Percentiles rank a stretch among this genome's conserved stretches.
Conservation (phyloP, 2,113 vertebrate genomes). For the Entosphenus tridentatus region DNA sequence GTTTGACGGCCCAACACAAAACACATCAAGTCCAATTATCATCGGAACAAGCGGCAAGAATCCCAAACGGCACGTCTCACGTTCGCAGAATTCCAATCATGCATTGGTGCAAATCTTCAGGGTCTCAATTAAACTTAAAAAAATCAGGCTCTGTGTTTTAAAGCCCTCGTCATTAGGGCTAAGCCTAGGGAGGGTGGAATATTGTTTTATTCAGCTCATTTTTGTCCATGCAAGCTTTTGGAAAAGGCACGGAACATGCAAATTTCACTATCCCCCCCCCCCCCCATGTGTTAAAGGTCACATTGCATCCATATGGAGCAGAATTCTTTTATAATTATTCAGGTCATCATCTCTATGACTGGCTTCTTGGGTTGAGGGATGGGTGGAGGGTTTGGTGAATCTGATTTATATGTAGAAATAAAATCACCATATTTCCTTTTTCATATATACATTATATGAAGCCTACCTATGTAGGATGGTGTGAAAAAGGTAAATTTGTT, state of each 20-base stretch:
- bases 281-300: constrained; percentile 2
- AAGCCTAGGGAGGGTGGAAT: constrained; percentile 3
- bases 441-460: neutral
- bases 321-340: constrained; percentile 3
- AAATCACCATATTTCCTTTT: constrained; percentile 6
- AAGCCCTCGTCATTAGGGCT: constrained; percentile 5
- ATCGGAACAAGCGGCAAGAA: constrained; percentile 3
- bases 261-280: neutral
- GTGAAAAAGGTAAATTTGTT: no score
- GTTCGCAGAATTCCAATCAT: constrained; percentile 5
- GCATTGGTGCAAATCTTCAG: constrained; percentile 2
- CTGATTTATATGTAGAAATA: constrained; percentile 3
- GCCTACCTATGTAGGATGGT: no score
- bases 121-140: constrained; percentile 6
- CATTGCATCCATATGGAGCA: constrained; percentile 4
- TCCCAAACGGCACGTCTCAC: constrained; percentile 3
- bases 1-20: constrained; percentile 6
- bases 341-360: constrained; percentile 7
- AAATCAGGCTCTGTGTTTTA: constrained; percentile 2
- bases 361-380: neutral
- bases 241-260: constrained; percentile 1
- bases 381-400: neutral
- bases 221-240: neutral
- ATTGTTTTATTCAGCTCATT: constrained; percentile 3
- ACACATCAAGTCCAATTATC: constrained; percentile 7